These are phyloP conservation scores for Rousettus madagascariensis DNA, from an alignment of 2,797 vertebrate genomes.

Conservation along the genomic window DNA sequence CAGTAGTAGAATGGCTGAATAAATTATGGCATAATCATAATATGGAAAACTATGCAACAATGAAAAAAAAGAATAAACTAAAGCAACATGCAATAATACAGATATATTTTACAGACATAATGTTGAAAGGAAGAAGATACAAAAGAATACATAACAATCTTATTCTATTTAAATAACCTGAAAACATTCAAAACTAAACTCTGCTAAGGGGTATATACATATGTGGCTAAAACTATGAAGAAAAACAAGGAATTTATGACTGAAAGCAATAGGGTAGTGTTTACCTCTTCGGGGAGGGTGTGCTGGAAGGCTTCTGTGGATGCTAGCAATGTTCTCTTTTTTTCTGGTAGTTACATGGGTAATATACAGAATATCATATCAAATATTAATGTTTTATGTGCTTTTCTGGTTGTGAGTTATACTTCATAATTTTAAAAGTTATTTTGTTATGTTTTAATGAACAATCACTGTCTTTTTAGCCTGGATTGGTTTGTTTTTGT, in stretches of 20 bases:
- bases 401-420: not conserved
- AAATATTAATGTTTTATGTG: not conserved
- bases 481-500: not conserved
- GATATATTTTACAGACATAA: not conserved
- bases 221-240: conserved; percentile 6
- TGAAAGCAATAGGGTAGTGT: not conserved
- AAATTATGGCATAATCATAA: not conserved
- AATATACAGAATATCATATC: not conserved
- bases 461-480: not conserved
- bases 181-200: not conserved
- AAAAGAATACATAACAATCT: not conserved
- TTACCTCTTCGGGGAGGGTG: not conserved
- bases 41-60: not conserved
- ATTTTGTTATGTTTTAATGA: not conserved
- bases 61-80: not conserved
- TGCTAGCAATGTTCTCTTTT: not conserved
- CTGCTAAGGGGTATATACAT: not conserved
- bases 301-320: not conserved
- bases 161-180: not conserved
- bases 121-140: not conserved
- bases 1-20: not conserved
- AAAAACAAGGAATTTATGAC: not conserved
- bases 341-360: not conserved
- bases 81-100: not conserved
- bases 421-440: not conserved